phyloP scores from a whole-genome alignment of 2,113 vertebrate species.

The Eulemur rufifrons region DNA sequence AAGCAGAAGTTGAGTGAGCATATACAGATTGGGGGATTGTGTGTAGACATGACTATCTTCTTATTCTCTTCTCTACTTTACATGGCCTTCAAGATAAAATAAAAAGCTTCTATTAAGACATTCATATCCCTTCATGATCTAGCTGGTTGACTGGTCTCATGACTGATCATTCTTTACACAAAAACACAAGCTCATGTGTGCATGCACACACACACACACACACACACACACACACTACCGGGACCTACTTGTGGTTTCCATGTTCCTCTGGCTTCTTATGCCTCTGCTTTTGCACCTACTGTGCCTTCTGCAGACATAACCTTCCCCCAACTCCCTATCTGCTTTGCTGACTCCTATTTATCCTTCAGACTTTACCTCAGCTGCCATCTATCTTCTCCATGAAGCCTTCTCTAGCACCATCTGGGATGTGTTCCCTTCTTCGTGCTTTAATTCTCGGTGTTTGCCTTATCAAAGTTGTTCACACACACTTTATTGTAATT shows the following conservation, averaged over 20 bases:
- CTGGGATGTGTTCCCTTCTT: neutral
- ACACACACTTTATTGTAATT: neutral
- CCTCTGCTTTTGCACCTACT: neutral
- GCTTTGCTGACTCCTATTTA: neutral
- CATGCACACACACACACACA: neutral
- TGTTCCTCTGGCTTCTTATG: neutral
- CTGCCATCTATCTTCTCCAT: neutral
- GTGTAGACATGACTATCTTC: neutral
- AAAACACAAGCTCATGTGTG: neutral
- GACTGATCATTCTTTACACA: neutral
- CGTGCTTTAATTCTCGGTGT: neutral
- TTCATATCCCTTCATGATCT: neutral
- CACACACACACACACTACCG: neutral
- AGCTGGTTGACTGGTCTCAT: neutral
- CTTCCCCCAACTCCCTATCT: neutral
- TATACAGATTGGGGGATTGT: neutral
- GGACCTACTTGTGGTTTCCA: neutral
- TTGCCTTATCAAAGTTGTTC: neutral
- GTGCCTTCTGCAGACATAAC: neutral
- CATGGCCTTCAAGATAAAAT: neutral
- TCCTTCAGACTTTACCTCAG: neutral
- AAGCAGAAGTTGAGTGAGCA: neutral
- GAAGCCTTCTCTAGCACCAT: neutral
- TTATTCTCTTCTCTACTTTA: conserved; percentile 2
- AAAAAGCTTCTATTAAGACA: neutral